Evolutionary conservation across 23 tunicate genomes (phyloP).

Genomic region (Halocynthia roretzi): DNA sequence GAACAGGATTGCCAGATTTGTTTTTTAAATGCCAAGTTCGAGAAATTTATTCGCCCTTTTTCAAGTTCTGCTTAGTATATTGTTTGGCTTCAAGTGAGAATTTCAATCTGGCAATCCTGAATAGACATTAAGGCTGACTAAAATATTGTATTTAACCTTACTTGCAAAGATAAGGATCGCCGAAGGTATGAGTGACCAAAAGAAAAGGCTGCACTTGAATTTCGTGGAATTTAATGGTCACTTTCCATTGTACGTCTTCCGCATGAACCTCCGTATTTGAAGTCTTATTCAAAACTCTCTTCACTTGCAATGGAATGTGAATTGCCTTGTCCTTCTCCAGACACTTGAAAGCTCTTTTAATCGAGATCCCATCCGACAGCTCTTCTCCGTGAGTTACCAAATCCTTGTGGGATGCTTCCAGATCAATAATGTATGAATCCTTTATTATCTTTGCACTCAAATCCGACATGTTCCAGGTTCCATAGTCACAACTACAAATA

Average conservation of each 20-base stretch:
- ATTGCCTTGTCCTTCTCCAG: not conserved
- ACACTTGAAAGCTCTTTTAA: conserved; percentile 47
- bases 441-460: conserved; percentile 14
- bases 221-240: conserved; percentile 16
- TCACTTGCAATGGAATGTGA: not conserved
- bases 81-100: not conserved
- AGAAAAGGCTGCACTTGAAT: conserved; percentile 68
- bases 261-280: not conserved
- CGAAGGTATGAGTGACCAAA: conserved; percentile 18
- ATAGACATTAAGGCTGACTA: not conserved
- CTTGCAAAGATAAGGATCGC: conserved; percentile 72
- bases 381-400: conserved; percentile 14
- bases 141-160: conserved; percentile 19
- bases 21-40: not conserved
- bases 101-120: not conserved
- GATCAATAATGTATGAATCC: not conserved
- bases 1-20: not conserved
- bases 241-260: conserved; percentile 16
- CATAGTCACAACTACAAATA: conserved; percentile 42
- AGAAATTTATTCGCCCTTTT: too few relatives aligned
- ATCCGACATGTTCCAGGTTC: conserved; percentile 41
- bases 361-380: conserved; percentile 27
- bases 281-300: not conserved
- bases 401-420: conserved; percentile 1
- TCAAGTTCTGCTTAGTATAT: too few relatives aligned